Evolutionary conservation across 2,797 vertebrate species (phyloP).

Genomic region (Gambelia wislizenii): DNA sequence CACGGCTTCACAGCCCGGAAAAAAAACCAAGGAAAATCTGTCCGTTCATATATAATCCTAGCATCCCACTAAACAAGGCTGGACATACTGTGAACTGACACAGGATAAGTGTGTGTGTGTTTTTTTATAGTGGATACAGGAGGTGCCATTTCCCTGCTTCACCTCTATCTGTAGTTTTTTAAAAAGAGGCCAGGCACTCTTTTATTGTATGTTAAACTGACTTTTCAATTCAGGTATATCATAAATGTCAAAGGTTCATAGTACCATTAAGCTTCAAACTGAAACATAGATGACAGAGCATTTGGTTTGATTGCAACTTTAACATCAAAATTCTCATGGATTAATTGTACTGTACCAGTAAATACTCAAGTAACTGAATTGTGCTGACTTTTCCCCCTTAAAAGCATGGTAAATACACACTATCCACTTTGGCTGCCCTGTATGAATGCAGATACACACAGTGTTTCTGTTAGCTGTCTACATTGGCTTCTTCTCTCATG

Average conservation of each 20-base stretch:
- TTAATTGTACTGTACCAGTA: not conserved
- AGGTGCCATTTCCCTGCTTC: not conserved
- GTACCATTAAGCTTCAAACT: not conserved
- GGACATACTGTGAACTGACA: not conserved
- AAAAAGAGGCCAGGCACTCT: not conserved
- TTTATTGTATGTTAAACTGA: not conserved
- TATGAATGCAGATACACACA: not conserved
- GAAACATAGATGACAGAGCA: too few species aligned
- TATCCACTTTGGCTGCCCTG: not conserved
- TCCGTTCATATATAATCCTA: not conserved
- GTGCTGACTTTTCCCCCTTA: not conserved
- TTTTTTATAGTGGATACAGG: too few species aligned
- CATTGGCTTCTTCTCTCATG: conserved; percentile 41
- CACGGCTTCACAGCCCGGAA: too few species aligned
- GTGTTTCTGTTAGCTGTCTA: not conserved
- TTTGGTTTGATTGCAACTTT: too few species aligned
- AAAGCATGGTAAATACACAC: not conserved
- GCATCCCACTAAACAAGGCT: not conserved
- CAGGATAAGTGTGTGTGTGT: not conserved
- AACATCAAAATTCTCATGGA: too few species aligned
- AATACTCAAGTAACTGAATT: not conserved
- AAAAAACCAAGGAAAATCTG: too few species aligned
- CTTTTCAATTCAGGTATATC: not conserved
- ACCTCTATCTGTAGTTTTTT: not conserved
- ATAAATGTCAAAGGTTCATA: not conserved